Percentiles rank a stretch among this genome's conserved stretches.
Evolutionary conservation across 2,888 invertebrate genomes (phyloP).

Genomic region (Phasia obesa): DNA sequence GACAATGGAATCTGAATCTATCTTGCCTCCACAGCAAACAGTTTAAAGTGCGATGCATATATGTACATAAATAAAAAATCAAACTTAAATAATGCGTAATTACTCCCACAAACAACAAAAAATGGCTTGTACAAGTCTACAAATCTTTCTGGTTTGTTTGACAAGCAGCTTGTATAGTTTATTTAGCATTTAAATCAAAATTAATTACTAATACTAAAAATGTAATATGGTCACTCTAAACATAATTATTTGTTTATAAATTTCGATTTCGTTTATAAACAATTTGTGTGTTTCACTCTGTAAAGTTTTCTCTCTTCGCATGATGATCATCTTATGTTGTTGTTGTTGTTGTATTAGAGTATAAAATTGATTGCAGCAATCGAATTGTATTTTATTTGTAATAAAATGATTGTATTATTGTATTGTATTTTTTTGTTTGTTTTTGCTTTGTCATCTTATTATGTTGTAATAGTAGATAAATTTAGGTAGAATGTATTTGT

Average conservation of each 20-base stretch:
- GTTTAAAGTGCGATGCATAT: too few species aligned
- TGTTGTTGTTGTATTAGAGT: too few species aligned
- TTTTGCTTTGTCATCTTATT: slow-evolving; percentile 68
- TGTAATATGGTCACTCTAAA: neutral
- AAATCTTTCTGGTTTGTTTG: too few species aligned
- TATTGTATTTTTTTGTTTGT: slow-evolving; percentile 29
- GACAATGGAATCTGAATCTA: too few species aligned
- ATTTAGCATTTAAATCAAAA: too few species aligned
- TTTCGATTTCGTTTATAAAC: neutral
- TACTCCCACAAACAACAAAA: too few species aligned
- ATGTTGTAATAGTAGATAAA: slow-evolving; percentile 70
- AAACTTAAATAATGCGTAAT: too few species aligned
- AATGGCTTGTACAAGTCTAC: too few species aligned
- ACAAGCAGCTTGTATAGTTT: too few species aligned
- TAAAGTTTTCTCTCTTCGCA: neutral
- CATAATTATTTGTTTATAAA: slow-evolving; percentile 23
- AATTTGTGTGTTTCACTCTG: neutral
- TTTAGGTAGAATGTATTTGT: slow-evolving; percentile 65
- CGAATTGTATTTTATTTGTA: slow-evolving; percentile 21
- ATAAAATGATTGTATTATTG: slow-evolving; percentile 41
- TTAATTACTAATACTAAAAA: too few species aligned
- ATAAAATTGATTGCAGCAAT: slow-evolving; percentile 51
- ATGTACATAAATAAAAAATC: too few species aligned
- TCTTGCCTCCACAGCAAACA: too few species aligned
- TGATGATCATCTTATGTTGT: slow-evolving; percentile 59